Conservation (phyloP, 64 coral and sea anemone genomes). For the Exaiptasia diaphana region DNA sequence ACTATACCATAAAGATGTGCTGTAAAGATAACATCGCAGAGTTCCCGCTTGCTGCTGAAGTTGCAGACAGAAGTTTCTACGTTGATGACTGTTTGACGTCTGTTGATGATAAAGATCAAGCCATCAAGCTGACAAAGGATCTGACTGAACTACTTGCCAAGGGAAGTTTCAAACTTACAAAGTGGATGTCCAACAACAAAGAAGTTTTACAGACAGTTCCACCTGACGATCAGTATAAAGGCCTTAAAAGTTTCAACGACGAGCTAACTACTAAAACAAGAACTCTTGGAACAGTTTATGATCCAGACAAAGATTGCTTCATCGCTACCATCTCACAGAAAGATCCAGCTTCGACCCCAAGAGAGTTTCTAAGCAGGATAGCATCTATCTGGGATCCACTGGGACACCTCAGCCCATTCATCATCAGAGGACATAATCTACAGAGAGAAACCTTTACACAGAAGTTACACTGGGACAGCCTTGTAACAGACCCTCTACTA, state of each 20-base stretch:
- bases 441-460: not conserved
- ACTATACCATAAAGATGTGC: not conserved
- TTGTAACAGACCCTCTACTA: not conserved
- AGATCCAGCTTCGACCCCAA: not conserved
- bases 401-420: slow-evolving; percentile 4
- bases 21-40: not conserved
- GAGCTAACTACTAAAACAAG: too few relatives aligned
- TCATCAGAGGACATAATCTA: not conserved
- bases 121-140: not conserved
- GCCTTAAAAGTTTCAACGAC: too few relatives aligned
- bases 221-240: too few relatives aligned
- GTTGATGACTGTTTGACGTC: not conserved
- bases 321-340: not conserved
- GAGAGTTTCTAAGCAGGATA: not conserved
- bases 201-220: not conserved
- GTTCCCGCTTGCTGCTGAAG: too few relatives aligned
- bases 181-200: not conserved
- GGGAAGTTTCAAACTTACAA: not conserved
- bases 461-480: not conserved
- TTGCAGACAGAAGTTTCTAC: not conserved
- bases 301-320: not conserved
- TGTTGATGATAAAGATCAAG: not conserved
- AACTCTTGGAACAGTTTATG: not conserved
- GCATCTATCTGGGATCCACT: not conserved
- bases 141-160: not conserved